Conservation (phyloP, 2,888 invertebrate species). For the Troglohyphantes excavatus region DNA sequence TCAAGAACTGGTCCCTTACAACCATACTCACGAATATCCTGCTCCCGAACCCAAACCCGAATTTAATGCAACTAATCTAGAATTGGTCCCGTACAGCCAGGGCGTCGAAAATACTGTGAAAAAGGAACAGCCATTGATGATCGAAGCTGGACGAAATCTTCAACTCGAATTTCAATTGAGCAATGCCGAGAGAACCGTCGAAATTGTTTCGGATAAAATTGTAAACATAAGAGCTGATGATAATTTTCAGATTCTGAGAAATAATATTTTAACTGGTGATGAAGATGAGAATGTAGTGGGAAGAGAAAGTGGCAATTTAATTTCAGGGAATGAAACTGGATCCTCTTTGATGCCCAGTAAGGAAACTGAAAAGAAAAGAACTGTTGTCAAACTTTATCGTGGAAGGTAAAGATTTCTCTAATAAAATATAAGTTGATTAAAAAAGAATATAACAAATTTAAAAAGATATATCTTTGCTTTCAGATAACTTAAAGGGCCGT, state of each 20-base stretch:
- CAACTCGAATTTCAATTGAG: neutral
- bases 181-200: neutral
- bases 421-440: too few relatives aligned
- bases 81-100: too few relatives aligned
- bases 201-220: neutral
- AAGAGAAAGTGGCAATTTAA: neutral
- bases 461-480: too few relatives aligned
- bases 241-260: neutral
- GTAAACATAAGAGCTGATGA: neutral
- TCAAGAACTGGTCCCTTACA: neutral
- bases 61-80: too few relatives aligned
- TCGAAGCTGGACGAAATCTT: neutral
- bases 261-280: neutral
- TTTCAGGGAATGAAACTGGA: neutral
- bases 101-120: neutral
- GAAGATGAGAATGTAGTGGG: neutral
- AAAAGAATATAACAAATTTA: too few relatives aligned
- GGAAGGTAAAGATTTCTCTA: constrained; percentile 7
- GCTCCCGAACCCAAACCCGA: neutral
- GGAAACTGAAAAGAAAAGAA: neutral
- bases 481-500: too few relatives aligned
- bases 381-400: neutral
- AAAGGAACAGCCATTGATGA: neutral
- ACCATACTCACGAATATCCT: neutral
- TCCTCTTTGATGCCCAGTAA: neutral